A percentile compares a stretch with the other conserved stretches of the same genome.
Evolutionary conservation across 2,888 invertebrate species (phyloP).

Genomic region (Xanthostigma xanthostigma): DNA sequence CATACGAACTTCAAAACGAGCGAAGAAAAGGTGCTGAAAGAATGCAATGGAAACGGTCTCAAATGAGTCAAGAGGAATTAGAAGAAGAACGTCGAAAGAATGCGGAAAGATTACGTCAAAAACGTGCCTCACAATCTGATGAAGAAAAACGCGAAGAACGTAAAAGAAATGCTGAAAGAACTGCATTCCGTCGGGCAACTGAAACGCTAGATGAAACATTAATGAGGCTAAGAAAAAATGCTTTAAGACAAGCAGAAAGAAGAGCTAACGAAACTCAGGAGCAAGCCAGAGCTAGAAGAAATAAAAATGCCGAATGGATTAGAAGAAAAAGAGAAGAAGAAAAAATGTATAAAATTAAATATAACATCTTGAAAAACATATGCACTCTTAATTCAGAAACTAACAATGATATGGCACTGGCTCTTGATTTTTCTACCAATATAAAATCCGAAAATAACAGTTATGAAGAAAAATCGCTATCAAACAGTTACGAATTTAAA

Average conservation of each 20-base stretch:
- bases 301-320: neutral
- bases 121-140: neutral
- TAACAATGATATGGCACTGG: no score
- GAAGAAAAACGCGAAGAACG: neutral
- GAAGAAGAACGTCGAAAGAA: neutral
- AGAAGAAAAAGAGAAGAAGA: no score
- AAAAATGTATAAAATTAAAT: no score
- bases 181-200: neutral
- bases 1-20: neutral
- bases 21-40: neutral
- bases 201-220: neutral
- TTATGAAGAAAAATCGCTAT: no score
- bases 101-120: neutral
- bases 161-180: neutral
- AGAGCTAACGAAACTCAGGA: neutral
- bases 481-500: no score
- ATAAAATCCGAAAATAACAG: no score
- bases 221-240: neutral
- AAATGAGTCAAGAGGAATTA: neutral
- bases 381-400: no score
- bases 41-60: neutral
- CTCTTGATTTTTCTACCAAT: no score
- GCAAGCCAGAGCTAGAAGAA: neutral
- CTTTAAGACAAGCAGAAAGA: neutral
- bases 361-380: no score